Evolutionary conservation across 2,797 vertebrate genomes (phyloP).

Genomic region (Thripadectes ignobilis): DNA sequence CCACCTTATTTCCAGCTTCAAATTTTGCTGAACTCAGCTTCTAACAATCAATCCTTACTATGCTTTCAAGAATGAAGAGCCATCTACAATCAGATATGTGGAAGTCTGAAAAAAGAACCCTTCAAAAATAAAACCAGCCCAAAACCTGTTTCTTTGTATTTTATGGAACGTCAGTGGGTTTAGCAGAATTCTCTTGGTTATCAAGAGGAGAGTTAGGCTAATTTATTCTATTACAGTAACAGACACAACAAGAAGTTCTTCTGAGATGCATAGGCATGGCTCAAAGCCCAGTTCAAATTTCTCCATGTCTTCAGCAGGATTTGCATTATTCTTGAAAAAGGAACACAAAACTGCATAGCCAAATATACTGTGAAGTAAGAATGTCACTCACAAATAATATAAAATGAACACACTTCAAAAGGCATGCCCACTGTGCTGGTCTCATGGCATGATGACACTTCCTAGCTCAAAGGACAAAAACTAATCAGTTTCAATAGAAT

Average conservation of each 20-base stretch:
- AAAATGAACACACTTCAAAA: not conserved
- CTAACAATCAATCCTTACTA: not conserved
- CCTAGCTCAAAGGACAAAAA: not conserved
- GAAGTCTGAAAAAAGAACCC: not conserved
- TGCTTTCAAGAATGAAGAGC: not conserved
- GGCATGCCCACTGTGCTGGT: not conserved
- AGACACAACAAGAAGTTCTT: not conserved
- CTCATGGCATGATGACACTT: not conserved
- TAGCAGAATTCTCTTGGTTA: not conserved
- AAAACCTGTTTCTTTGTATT: not conserved
- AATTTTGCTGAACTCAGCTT: constrained; percentile 13
- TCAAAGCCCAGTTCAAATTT: not conserved
- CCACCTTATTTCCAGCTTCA: constrained; percentile 11
- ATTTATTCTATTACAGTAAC: not conserved
- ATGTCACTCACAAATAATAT: not conserved
- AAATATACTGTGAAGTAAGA: not conserved
- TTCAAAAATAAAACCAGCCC: not conserved
- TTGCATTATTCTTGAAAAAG: not conserved
- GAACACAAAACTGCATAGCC: not conserved
- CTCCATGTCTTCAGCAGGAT: not conserved
- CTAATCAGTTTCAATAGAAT: not conserved
- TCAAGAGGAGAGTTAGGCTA: not conserved
- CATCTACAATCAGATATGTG: not conserved
- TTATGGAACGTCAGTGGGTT: not conserved
- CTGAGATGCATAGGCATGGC: not conserved